Base-by-base conservation (phyloP, 1,140 invertebrate species). In the Sycobia sp. region DNA sequence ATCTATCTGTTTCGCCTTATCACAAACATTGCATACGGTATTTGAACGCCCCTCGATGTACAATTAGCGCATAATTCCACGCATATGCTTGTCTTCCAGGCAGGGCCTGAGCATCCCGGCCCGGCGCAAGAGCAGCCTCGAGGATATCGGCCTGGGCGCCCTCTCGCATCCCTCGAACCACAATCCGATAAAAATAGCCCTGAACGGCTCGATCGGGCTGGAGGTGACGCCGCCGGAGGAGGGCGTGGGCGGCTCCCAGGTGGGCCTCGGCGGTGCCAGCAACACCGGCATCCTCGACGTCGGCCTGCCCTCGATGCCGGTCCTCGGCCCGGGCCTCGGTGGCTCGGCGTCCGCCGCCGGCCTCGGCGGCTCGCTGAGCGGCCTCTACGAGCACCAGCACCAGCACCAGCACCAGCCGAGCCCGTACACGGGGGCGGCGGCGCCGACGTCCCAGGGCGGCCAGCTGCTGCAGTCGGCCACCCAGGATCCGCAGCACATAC, bases 161-260 rank as follows among this genome's bases (percentile, higher is more conserved):
- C 69, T 80, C 56, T 90, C 89, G 36, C 89, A 91, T 47, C 76
- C 75, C 3, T 71, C 77, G 7, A 82, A 82, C 53, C 76, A 81
- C 61, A 88, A 90, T 67, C 86, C 90, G 0, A 92, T 93, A 47
- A 92, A 93, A 77, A 91, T 94, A 51, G 90, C 91, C 3, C 81
- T 93, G 50, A 94, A 93, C 71, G 91, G 90, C 25, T 92, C 90
- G 71, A 94, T 94, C 56, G 92, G 91, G 20, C 83, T 94, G 57
- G 91, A 93, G 79, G 91, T 93, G 67, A 90, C 90, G 20, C 91
- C 91, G 1, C 91, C 91, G 0, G 91, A 93, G 69, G 91, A 94
- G 69, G 29, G 29, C 29, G 29, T n/a, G 29, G 83, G 84, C 32
- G 83, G 83, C 32, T 83, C 80, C 23, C 80, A 82, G 49, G n/a